Evolutionary conservation across 2,888 invertebrate genomes (phyloP).

Genomic region (Unio delphinus): DNA sequence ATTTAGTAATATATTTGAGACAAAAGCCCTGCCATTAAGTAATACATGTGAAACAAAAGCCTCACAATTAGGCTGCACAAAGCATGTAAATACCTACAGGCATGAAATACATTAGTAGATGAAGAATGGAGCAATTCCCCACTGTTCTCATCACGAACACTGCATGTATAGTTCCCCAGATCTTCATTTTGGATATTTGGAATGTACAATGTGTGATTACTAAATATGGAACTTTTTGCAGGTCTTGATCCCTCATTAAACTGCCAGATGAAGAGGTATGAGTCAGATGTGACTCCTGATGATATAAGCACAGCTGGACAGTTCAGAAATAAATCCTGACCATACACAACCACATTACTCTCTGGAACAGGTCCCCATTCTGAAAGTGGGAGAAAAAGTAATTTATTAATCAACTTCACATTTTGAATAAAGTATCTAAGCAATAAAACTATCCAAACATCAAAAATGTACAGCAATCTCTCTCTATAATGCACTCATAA

Average conservation of each 20-base stretch:
- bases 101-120: slow-evolving; percentile 49
- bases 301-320: slow-evolving; percentile 39
- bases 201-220: slow-evolving; percentile 60
- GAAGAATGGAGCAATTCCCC: slow-evolving; percentile 23
- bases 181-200: slow-evolving; percentile 38
- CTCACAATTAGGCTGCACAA: neutral
- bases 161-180: slow-evolving; percentile 61
- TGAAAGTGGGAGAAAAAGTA: slow-evolving; percentile 27
- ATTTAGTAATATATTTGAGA: too few relatives aligned
- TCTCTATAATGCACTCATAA: too few relatives aligned
- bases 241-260: slow-evolving; percentile 35
- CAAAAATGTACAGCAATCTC: too few relatives aligned
- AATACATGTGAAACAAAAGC: too few relatives aligned
- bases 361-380: slow-evolving; percentile 48
- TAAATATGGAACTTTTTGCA: slow-evolving; percentile 41
- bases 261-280: slow-evolving; percentile 43
- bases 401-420: neutral
- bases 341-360: slow-evolving; percentile 48
- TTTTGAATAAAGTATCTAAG: too few relatives aligned
- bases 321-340: slow-evolving; percentile 52
- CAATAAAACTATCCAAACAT: too few relatives aligned
- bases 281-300: slow-evolving; percentile 16
- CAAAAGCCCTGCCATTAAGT: too few relatives aligned
- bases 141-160: slow-evolving; percentile 26
- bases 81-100: slow-evolving; percentile 51